Percentiles rank a stretch among this genome's conserved stretches.
Evolutionary conservation across 2,888 invertebrate genomes (phyloP).

Genomic region (Nemapogon koenigi): DNA sequence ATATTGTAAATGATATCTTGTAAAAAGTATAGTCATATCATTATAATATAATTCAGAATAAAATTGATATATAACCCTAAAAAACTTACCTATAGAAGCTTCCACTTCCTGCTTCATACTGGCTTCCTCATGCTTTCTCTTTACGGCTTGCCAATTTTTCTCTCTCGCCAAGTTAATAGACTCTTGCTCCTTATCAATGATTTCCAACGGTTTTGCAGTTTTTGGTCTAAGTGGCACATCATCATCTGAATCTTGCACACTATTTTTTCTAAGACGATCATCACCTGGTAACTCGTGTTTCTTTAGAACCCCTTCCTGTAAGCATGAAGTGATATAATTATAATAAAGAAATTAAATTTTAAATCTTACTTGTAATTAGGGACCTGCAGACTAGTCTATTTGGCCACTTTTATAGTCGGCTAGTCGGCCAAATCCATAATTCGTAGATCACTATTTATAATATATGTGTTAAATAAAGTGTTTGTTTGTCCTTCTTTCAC

Average conservation of each 20-base stretch:
- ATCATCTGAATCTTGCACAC: conserved; percentile 55
- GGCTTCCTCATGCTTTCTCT: conserved; percentile 61
- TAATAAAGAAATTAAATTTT: background rate
- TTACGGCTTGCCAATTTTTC: conserved; percentile 62
- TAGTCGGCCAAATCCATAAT: no score
- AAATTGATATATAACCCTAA: no score
- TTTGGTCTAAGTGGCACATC: conserved; percentile 51
- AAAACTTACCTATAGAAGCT: conserved; percentile 44
- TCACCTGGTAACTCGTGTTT: conserved; percentile 45
- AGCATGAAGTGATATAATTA: conserved; percentile 12
- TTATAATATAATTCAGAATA: no score
- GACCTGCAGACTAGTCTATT: background rate
- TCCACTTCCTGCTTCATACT: conserved; percentile 56
- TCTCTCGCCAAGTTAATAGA: conserved; percentile 61
- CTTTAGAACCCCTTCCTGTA: conserved; percentile 51
- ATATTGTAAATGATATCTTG: no score
- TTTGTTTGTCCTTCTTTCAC: no score
- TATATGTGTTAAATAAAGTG: no score
- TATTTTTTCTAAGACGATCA: conserved; percentile 43
- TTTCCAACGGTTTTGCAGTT: conserved; percentile 24
- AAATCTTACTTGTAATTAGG: background rate
- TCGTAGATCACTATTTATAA: no score
- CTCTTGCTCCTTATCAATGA: conserved; percentile 53
- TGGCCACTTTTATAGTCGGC: no score
- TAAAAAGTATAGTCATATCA: no score